Conservation (phyloP, 2,113 vertebrate genomes). For the Phaethon lepturus region DNA sequence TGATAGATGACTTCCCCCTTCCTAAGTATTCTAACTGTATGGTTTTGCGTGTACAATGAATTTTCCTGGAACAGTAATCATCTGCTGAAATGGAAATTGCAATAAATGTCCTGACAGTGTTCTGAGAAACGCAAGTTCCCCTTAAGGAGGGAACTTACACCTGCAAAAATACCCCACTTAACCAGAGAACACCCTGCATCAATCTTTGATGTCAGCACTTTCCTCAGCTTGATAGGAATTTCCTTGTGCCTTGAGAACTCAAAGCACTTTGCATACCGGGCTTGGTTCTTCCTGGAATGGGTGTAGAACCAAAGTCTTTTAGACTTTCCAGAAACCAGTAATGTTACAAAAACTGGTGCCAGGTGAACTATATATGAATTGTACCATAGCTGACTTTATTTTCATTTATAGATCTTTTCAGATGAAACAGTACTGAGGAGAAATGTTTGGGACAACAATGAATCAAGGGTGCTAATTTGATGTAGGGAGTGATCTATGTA, state of each 20-base stretch:
- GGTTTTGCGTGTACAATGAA: background rate
- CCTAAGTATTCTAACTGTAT: background rate
- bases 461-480: background rate
- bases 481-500: background rate
- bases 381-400: background rate
- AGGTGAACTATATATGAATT: background rate
- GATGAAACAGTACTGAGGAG: background rate
- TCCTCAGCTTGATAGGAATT: constrained; percentile 25
- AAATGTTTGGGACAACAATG: background rate
- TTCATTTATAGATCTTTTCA: background rate
- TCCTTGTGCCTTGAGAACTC: background rate
- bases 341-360: background rate
- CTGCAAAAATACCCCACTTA: constrained; percentile 36
- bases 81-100: constrained; percentile 31
- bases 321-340: background rate
- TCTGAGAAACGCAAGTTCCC: constrained; percentile 5
- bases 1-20: constrained; percentile 50
- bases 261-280: background rate
- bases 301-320: background rate
- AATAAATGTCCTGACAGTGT: background rate
- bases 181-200: constrained; percentile 7
- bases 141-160: constrained; percentile 23
- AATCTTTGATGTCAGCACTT: background rate
- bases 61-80: background rate
- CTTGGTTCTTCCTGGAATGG: constrained; percentile 11